Evolutionary conservation across 1,140 invertebrate genomes (phyloP).

Genomic region (Archivesica marissinica): DNA sequence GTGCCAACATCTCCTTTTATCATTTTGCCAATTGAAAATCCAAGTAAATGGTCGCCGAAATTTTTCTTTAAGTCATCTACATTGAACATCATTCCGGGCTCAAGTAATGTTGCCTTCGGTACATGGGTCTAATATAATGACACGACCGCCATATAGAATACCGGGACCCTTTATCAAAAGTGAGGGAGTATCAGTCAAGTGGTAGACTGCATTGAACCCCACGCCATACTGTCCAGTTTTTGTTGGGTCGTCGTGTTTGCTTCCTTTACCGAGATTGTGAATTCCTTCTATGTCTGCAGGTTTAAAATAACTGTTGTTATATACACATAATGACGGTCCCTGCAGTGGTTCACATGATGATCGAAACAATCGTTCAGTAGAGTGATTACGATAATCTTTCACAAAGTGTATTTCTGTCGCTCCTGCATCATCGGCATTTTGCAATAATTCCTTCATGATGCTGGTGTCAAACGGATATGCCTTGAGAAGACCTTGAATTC

Average conservation of each 20-base stretch:
- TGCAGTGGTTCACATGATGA: conserved; percentile 69
- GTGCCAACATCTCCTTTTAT: conserved; percentile 49
- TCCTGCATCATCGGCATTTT: conserved; percentile 84
- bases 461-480: conserved; percentile 74
- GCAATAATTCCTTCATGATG: conserved; percentile 75
- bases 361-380: conserved; percentile 62
- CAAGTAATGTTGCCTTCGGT: conserved; percentile 51
- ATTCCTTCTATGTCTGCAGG: conserved; percentile 77
- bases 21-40: conserved; percentile 62
- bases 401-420: conserved; percentile 79
- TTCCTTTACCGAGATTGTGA: conserved; percentile 74
- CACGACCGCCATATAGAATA: conserved; percentile 56
- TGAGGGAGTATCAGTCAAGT: conserved; percentile 79
- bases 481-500: conserved; percentile 73
- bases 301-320: conserved; percentile 77
- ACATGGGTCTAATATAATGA: conserved; percentile 79
- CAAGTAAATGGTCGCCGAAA: conserved; percentile 69
- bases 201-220: conserved; percentile 81
- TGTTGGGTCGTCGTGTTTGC: conserved; percentile 68
- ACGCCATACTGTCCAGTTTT: conserved; percentile 79
- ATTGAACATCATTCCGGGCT: conserved; percentile 71
- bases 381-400: conserved; percentile 70
- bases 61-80: conserved; percentile 44
- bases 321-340: conserved; percentile 78
- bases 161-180: conserved; percentile 72